A percentile compares a stretch with the other conserved stretches of the same genome.
Evolutionary conservation across 2,888 invertebrate species (phyloP).

Genomic region (Xestia sexstrigata): DNA sequence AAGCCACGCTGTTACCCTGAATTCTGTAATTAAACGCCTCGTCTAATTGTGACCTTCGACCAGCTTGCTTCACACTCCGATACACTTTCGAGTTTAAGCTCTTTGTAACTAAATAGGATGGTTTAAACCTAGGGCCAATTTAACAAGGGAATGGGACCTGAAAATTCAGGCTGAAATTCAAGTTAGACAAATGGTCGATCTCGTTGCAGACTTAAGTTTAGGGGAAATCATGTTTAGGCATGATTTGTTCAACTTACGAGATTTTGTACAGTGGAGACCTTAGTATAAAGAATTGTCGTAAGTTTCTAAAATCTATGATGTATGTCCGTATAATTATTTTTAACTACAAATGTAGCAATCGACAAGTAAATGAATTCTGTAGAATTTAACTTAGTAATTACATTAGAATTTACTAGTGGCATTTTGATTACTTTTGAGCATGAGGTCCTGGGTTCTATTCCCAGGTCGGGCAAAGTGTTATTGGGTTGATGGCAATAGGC

Average conservation of each 20-base stretch:
- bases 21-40: conserved; percentile 89
- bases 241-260: not conserved
- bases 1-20: conserved; percentile 88
- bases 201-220: not conserved
- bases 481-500: too few relatives aligned
- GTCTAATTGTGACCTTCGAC: conserved; percentile 88
- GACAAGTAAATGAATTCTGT: not conserved
- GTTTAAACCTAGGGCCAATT: conserved; percentile 49
- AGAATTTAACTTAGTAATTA: not conserved
- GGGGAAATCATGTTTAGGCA: not conserved
- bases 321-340: not conserved
- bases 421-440: too few relatives aligned
- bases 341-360: not conserved
- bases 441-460: too few relatives aligned
- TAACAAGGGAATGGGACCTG: conserved; percentile 20
- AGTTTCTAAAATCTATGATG: not conserved
- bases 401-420: not conserved
- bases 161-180: conserved; percentile 7
- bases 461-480: too few relatives aligned
- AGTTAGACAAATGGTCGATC: conserved; percentile 4
- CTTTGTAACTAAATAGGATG: conserved; percentile 73
- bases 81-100: conserved; percentile 77
- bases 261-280: not conserved
- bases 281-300: too few relatives aligned
- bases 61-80: conserved; percentile 78